Base-by-base conservation (phyloP, 2,888 invertebrate species). In the Scaptomyza parva region DNA sequence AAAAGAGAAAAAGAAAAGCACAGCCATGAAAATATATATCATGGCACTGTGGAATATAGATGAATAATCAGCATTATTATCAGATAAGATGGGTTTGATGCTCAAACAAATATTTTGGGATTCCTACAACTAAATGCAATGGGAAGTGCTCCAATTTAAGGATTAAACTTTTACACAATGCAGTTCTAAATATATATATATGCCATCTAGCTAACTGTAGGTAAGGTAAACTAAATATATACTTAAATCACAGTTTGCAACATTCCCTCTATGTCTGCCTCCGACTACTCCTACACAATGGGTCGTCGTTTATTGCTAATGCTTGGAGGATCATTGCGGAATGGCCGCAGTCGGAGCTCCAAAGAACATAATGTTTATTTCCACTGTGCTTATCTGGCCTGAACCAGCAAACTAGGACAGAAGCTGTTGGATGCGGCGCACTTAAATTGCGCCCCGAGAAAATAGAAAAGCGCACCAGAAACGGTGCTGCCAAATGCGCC, bases 331-430 rank as follows among this genome's bases (percentile, higher is more conserved):
- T 82, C 81, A 81, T 75, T 69, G 70, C 70, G 37, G 37, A 54
- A 75, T 71, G 70, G 66, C 54, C 68, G 51, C 60, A 45, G 24
- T 64, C 60, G 9, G 4, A 37, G 37, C 37, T 37, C 1, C 17
- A 60, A 43, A 28, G 67, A 61, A 66, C 82, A 62, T 84, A 68
- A 84, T 84, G 82, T 66, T 84, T 79, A 83, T 83, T 78, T 83
- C 82, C 82, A 84, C 84, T 83, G 82, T 83, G 82, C 84, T 83
- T 83, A 83, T 83, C 82, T 84, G 75, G 70, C 55, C 68, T 55
- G 30, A 66, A 62, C 59, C 65, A 65, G 60, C 61, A 53, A 47
- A 47, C 28, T 55, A 60, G 51, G 41, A 48, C 60, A 65, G 68
- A 11, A 47, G 47, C 51, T 54, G 40, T 37, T 58, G 60, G 28